Conservation (phyloP, 2,797 vertebrate species). For the Scyliorhinus canicula region DNA sequence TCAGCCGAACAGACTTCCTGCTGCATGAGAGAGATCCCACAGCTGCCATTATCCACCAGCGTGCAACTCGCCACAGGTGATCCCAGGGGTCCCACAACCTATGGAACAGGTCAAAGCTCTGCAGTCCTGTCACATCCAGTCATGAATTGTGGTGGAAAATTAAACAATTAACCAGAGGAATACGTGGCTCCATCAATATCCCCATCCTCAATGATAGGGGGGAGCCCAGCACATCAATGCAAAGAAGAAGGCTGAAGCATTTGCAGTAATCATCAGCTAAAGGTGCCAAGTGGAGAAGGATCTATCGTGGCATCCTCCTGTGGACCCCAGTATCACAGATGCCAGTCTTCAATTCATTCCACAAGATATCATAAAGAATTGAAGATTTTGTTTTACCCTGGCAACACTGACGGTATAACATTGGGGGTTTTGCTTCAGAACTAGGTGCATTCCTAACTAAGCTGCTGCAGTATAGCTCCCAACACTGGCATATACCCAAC, state of each 20-base stretch:
- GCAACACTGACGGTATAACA: no score
- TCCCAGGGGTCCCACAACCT: no score
- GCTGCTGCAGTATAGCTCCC: neutral
- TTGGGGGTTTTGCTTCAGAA: no score
- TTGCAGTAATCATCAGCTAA: neutral
- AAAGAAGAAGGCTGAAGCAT: neutral
- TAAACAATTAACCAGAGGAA: neutral
- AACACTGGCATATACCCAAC: neutral
- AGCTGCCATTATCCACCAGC: neutral
- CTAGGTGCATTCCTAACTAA: neutral
- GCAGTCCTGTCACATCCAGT: no score
- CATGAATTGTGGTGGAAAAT: neutral
- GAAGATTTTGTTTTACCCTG: neutral
- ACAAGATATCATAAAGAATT: neutral
- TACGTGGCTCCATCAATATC: neutral
- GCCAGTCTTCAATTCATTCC: neutral
- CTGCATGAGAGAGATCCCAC: neutral
- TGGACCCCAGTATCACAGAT: neutral
- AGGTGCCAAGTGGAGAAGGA: neutral
- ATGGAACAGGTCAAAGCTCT: neutral
- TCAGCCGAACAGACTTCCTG: neutral
- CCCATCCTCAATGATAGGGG: neutral
- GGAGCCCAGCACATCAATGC: neutral
- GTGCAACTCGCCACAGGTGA: neutral
- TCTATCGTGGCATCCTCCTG: neutral